Conservation (phyloP, 2,113 vertebrate species). For the Phasianus colchicus region DNA sequence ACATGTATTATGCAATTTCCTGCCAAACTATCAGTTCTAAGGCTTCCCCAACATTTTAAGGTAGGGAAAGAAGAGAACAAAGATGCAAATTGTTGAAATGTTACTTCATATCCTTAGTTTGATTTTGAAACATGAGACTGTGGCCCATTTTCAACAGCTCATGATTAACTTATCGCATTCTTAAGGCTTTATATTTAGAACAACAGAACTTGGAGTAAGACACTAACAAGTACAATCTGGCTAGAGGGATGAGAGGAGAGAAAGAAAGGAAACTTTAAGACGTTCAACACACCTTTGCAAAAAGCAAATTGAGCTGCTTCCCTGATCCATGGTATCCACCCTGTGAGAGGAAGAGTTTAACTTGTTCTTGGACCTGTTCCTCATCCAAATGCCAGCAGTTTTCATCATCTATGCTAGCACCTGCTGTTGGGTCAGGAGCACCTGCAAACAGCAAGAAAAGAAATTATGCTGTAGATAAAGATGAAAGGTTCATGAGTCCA, state of each 20-base stretch:
- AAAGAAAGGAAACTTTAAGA: background rate
- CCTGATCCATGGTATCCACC: constrained; percentile 98
- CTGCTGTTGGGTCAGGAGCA: constrained; percentile 96
- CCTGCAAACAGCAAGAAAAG: constrained; percentile 80
- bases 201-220: background rate
- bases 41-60: background rate
- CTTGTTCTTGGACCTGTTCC: constrained; percentile 98
- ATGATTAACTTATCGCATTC: background rate
- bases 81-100: background rate
- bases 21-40: background rate
- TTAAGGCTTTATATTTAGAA: background rate
- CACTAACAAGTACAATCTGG: background rate
- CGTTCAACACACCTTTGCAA: constrained; percentile 89
- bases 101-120: background rate
- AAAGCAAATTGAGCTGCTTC: constrained; percentile 97
- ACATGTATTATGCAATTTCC: background rate
- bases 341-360: constrained; percentile 97
- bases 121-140: background rate
- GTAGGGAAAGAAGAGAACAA: background rate
- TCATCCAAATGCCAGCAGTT: constrained; percentile 99
- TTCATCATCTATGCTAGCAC: constrained; percentile 96
- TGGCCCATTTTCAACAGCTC: background rate
- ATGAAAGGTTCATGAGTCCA: background rate
- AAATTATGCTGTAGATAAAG: background rate
- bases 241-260: background rate